These are phyloP conservation scores for Antheraea assamensis DNA, from an alignment of 2,888 invertebrate species.

Conservation along the genomic window DNA sequence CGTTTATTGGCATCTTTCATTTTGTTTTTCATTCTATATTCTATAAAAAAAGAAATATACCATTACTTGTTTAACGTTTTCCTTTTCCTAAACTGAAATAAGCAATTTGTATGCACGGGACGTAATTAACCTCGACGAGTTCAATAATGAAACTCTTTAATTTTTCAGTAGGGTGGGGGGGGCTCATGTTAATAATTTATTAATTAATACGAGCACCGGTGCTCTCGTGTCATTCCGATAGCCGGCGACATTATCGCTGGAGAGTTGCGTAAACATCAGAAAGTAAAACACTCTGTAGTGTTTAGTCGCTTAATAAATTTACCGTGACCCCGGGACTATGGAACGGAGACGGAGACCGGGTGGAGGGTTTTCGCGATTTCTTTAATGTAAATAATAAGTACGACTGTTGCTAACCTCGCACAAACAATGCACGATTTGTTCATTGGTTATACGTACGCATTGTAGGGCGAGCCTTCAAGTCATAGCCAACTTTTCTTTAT, in stretches of 20 bases:
- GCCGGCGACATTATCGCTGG: slow-evolving; percentile 73
- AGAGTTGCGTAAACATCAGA: slow-evolving; percentile 79
- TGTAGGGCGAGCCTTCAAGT: neutral
- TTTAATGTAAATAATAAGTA: slow-evolving; percentile 76
- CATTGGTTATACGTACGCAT: slow-evolving; percentile 33
- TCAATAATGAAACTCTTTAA: slow-evolving; percentile 74
- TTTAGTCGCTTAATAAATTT: slow-evolving; percentile 81
- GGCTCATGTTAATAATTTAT: slow-evolving; percentile 72
- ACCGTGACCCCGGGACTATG: slow-evolving; percentile 63
- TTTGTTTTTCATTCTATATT: neutral
- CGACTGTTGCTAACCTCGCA: slow-evolving; percentile 51
- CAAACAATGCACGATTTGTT: slow-evolving; percentile 62
- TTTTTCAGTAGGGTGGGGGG: slow-evolving; percentile 73
- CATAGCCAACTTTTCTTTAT: neutral
- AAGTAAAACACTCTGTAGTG: slow-evolving; percentile 79
- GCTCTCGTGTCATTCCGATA: slow-evolving; percentile 65
- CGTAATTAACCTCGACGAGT: slow-evolving; percentile 62
- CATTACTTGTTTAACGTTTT: slow-evolving; percentile 26
- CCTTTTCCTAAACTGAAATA: slow-evolving; percentile 62
- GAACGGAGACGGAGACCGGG: slow-evolving; percentile 51
- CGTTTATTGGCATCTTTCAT: neutral
- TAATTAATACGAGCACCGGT: slow-evolving; percentile 72
- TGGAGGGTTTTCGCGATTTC: slow-evolving; percentile 64
- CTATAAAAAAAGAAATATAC: slow-evolving; percentile 10
- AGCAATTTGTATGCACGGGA: slow-evolving; percentile 73